Conservation (phyloP, 2,797 vertebrate species). For the Cuculus canorus region DNA sequence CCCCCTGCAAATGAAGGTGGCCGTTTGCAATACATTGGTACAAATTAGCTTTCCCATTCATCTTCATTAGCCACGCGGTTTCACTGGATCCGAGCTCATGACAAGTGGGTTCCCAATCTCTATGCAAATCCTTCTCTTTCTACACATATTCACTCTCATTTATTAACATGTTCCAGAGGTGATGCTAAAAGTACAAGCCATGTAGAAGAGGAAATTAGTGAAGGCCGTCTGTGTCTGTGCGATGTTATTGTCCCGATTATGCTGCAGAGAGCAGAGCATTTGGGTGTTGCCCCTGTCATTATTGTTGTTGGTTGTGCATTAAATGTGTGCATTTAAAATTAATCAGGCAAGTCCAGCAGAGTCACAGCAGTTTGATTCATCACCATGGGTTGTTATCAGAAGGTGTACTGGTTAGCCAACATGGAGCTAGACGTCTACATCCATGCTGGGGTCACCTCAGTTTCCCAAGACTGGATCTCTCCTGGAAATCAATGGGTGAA, state of each 20-base stretch:
- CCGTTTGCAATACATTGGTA: neutral
- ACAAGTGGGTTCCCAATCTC: neutral
- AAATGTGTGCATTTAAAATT: neutral
- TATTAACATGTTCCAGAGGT: neutral
- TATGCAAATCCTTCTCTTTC: neutral
- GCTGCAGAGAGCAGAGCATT: accelerated
- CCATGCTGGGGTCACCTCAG: accelerated
- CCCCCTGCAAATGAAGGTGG: neutral
- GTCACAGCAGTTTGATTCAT: neutral
- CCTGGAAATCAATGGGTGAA: neutral
- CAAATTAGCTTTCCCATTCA: neutral
- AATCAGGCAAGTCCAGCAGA: neutral
- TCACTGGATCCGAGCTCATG: neutral
- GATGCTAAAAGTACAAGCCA: neutral
- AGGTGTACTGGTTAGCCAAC: neutral
- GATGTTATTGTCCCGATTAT: neutral
- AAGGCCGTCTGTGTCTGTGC: neutral
- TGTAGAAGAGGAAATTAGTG: neutral
- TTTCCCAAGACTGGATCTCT: neutral
- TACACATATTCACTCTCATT: neutral
- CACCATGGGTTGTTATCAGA: accelerated
- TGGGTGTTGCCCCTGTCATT: neutral
- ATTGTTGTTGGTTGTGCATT: neutral
- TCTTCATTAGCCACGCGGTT: neutral
- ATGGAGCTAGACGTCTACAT: neutral